These are phyloP conservation scores for Aphyosemion australe DNA, from an alignment of 2,113 vertebrate genomes.

Conservation along the genomic window DNA sequence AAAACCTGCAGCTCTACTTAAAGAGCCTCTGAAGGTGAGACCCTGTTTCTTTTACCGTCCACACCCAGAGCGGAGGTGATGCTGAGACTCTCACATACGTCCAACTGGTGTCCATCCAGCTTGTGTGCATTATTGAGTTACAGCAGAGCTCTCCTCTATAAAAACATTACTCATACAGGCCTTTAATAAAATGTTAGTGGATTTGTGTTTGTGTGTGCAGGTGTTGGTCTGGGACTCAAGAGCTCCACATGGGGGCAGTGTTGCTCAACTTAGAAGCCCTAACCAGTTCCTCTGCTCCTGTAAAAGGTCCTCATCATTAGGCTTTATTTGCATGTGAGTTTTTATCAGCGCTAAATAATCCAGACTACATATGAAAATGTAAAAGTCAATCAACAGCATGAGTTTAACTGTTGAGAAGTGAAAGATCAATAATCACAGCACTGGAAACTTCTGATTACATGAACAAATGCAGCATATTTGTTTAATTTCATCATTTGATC, in stretches of 20 bases:
- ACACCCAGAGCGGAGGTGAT: slow-evolving; percentile 1
- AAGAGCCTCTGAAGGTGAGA: slow-evolving; percentile 31
- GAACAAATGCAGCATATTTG: too few relatives aligned
- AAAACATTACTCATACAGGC: too few relatives aligned
- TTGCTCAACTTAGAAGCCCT: slow-evolving; percentile 33
- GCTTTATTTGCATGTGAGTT: not conserved
- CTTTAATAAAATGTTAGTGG: not conserved
- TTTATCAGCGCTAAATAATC: not conserved
- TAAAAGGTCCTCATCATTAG: not conserved
- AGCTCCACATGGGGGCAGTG: slow-evolving; percentile 59
- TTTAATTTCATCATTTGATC: not conserved
- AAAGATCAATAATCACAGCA: too few relatives aligned
- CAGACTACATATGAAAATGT: not conserved
- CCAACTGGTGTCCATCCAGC: slow-evolving; percentile 8
- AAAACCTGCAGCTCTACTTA: slow-evolving; percentile 12
- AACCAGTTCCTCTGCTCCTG: not conserved
- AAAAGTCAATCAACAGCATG: not conserved
- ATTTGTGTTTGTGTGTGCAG: not conserved
- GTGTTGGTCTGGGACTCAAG: not conserved
- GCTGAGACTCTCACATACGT: not conserved
- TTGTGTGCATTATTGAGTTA: not conserved
- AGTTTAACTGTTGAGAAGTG: too few relatives aligned
- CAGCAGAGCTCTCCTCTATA: too few relatives aligned
- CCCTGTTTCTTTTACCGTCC: slow-evolving; percentile 17
- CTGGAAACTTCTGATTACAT: too few relatives aligned